Conservation (phyloP, 2,888 invertebrate species). For the Melinaea menophilus region DNA sequence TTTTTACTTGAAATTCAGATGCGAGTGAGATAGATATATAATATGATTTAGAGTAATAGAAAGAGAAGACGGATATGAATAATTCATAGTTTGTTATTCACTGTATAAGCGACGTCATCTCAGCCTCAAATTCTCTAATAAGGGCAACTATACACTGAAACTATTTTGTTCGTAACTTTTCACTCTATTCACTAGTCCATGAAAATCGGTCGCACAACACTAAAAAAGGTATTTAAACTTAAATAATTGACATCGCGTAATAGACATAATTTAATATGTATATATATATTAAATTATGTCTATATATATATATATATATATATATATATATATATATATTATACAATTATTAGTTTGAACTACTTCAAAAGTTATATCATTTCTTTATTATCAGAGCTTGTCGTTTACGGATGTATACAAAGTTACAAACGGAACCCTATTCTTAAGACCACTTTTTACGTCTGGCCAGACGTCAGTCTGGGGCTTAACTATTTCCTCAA, state of each 20-base stretch:
- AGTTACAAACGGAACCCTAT: no score
- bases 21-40: constrained; percentile 24
- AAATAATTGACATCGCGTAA: no score
- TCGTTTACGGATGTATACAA: constrained; percentile 7
- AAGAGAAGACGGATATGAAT: constrained; percentile 41
- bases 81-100: constrained; percentile 50
- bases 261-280: no score
- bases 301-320: no score
- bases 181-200: neutral
- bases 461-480: no score
- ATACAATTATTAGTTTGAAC: constrained; percentile 1
- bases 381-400: constrained; percentile 15
- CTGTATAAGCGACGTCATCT: constrained; percentile 44
- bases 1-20: constrained; percentile 17
- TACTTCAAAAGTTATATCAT: constrained; percentile 2
- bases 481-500: no score
- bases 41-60: constrained; percentile 27
- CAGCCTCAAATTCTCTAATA: constrained; percentile 26
- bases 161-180: constrained; percentile 8
- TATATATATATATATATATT: no score
- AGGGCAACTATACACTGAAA: constrained; percentile 3
- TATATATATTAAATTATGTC: no score
- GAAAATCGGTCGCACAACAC: no score
- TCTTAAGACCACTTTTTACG: no score
- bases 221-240: no score